Conservation (phyloP, 2,113 vertebrate species). For the Gambusia holbrooki region DNA sequence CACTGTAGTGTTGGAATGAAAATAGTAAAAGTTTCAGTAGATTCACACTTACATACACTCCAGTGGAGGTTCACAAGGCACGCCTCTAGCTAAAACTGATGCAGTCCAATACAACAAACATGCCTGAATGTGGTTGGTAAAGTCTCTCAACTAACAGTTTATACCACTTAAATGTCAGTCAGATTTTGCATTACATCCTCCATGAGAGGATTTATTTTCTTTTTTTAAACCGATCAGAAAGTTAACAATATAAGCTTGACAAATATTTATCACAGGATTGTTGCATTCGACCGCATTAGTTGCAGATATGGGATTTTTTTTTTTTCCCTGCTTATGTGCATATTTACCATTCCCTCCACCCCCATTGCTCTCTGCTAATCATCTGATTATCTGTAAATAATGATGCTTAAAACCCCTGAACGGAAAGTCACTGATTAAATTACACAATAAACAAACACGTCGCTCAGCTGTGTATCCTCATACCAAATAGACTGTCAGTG, state of each 20-base stretch:
- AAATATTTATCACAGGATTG: background rate
- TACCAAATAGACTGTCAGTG: background rate
- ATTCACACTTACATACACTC: background rate
- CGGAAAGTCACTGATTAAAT: background rate
- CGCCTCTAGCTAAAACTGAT: background rate
- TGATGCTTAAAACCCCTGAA: background rate
- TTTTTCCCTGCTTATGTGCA: background rate
- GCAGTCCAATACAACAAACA: background rate
- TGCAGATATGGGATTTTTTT: background rate
- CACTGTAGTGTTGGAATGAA: background rate
- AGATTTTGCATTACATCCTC: background rate
- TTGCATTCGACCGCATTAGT: background rate
- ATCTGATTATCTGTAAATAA: conserved; percentile 9
- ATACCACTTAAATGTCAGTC: background rate
- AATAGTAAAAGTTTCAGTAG: conserved; percentile 6
- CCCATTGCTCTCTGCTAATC: conserved; percentile 1
- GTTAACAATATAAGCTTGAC: background rate
- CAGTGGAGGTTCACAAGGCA: background rate
- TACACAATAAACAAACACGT: background rate
- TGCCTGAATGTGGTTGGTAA: background rate
- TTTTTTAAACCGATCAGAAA: background rate
- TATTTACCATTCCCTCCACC: background rate
- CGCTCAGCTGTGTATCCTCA: background rate
- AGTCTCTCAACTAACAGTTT: background rate
- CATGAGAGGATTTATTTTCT: background rate